Conservation (phyloP, 2,113 vertebrate species). For the Tympanuchus pallidicinctus region DNA sequence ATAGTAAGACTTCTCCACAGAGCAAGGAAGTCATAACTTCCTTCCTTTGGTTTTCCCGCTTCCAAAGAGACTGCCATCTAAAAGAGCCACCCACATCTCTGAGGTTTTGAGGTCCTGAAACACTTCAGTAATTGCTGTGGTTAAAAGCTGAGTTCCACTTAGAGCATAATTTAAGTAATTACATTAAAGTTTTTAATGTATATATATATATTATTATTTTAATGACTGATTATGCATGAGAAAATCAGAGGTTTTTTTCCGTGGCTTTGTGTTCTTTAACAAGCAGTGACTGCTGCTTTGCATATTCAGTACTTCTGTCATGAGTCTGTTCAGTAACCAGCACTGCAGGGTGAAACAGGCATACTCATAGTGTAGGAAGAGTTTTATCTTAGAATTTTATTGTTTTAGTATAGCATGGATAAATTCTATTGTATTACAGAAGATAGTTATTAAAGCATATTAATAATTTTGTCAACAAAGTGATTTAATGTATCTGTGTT, state of each 20-base stretch:
- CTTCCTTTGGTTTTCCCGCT: conserved; percentile 66
- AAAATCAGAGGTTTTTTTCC: background rate
- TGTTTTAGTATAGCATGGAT: background rate
- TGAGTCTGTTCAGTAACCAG: background rate
- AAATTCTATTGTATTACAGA: background rate
- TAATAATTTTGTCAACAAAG: background rate
- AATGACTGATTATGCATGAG: background rate
- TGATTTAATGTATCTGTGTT: background rate
- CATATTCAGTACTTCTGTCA: background rate
- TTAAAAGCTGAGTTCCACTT: conserved; percentile 3
- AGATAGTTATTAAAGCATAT: background rate
- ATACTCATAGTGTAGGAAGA: background rate
- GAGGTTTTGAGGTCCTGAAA: conserved; percentile 44
- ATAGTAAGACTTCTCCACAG: background rate
- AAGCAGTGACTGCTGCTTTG: background rate
- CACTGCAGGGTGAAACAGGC: background rate
- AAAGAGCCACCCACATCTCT: background rate
- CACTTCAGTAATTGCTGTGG: conserved; percentile 6
- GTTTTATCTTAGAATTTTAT: background rate
- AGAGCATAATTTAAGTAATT: conserved; percentile 7
- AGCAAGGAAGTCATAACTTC: conserved; percentile 47
- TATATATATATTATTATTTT: background rate
- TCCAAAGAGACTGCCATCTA: conserved; percentile 31
- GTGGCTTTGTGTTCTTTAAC: background rate
- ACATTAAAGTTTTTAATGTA: background rate